Evolutionary conservation across 2,113 vertebrate species (phyloP), one percentile per base, ranked within the genome.

Genomic region (Pollimyrus isidori): DNA sequence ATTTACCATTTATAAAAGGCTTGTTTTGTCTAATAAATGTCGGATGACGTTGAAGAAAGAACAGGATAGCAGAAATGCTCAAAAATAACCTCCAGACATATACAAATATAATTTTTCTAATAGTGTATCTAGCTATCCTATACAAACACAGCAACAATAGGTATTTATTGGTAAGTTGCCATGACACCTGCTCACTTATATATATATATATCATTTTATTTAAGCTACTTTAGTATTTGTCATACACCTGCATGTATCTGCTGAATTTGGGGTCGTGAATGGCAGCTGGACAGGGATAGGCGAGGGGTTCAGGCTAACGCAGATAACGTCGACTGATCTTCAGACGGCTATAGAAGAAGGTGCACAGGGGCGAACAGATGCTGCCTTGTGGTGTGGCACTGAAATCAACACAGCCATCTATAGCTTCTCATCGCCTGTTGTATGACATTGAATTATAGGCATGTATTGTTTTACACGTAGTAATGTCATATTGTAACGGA

Each of bases 11-110:
- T 65, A 26, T 48, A 52, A 42, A n/a, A 89, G 89, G 89, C 90
- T 88, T 91, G 92, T 90, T 92, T 93, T 93, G 92, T 90, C 90
- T 89, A 93, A 48, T 92, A 92, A 94, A 93, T 92, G 92, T 93
- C 73, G 9, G 26, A 87, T 62, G 10, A 19, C 45, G 26, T 58
- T 11, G 48, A 13, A 86, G 21, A 86, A 86, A 17, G 23, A 48
- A 48, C 35, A 80, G 35, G 4, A 80, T 42, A 17, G 35, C 35
- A 80, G 73, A 80, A 17, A 19, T 80, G 35, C 15, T 80, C 5
- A 1, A 80, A 69, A 42, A 80, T 76, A 39, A 76, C 69, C 69
- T 76, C 35, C 26, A 76, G 69, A 76, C 26, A 76, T 76, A 17
- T 26, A 65, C 35, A 76, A 76, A 76, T 17, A 39, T 76, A 6